Evolutionary conservation across 2,797 vertebrate species (phyloP), one percentile per base, ranked within the genome.

Genomic region (Enteromius radiatus): DNA sequence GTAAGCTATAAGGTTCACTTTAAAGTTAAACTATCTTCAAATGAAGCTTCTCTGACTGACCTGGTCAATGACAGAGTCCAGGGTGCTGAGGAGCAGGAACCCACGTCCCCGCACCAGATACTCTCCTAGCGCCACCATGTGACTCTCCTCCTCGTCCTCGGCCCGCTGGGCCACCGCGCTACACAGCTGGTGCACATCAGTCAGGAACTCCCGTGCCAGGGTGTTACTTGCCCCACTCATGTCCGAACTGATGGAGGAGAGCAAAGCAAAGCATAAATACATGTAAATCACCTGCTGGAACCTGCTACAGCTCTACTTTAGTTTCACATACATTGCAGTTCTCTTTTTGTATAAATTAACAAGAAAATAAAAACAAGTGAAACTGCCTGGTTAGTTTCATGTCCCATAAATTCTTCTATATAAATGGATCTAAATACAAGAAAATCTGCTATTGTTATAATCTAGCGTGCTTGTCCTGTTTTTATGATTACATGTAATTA

Each of bases 141-240:
- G 97, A 74, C 96, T 97, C 92, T 98, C 97, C 87, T 98, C 97
- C 86, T 98, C 97, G 41, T 98, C 97, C 75, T 98, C 97, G 87
- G 93, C 94, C 88, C 95, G 95, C 92, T 97, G 97, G 14, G 96
- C 96, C 93, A 98, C 96, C 0, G 96, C 97, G 87, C 96, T 99
- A 94, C 98, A 99, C 83, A 99, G 95, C 23, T 96, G 96, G 92
- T 98, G 98, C 75, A 99, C 98, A 90, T 99, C 97, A 0, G 96
- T 97, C 91, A 99, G 94, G 93, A 99, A 99, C 92, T 99, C 98
- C 91, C 98, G 95, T 75, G 98, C 98, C 93, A 99, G 90, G 14
- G 96, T 97, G 92, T 99, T 99, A 93, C 97, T 98, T 93, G 96
- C 95, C 38, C 96, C 95, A 94, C 96, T 98, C 98, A 99, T 99